Evolutionary conservation across 1,140 invertebrate genomes (phyloP).

Genomic region (Brachionus plicatilis): DNA sequence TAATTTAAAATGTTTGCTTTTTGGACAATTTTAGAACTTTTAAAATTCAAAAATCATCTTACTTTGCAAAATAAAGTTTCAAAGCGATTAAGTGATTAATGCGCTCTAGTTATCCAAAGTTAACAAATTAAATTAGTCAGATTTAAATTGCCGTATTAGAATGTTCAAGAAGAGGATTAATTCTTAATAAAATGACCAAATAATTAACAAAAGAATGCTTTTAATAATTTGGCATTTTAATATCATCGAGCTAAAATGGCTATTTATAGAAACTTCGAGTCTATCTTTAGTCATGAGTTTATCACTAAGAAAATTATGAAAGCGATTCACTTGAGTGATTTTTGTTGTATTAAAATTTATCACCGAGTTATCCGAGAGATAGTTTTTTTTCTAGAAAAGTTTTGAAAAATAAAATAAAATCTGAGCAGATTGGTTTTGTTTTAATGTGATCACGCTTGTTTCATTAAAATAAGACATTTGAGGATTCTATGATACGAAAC

Average conservation of each 20-base stretch:
- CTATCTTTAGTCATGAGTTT: neutral
- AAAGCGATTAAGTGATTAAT: neutral
- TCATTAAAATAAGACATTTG: neutral
- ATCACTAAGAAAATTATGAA: neutral
- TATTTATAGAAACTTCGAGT: neutral
- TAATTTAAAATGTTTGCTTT: neutral
- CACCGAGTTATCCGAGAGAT: neutral
- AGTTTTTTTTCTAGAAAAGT: neutral
- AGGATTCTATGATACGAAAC: neutral
- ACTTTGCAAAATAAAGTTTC: neutral
- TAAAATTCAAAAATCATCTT: neutral
- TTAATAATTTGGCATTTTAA: neutral
- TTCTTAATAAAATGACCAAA: neutral
- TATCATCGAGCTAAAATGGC: neutral
- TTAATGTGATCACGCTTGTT: neutral
- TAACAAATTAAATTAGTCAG: neutral
- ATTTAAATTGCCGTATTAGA: neutral
- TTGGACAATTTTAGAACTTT: slow-evolving; percentile 1
- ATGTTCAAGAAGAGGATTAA: neutral
- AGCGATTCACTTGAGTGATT: slow-evolving; percentile 20
- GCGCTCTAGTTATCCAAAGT: neutral
- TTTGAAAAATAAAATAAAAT: neutral
- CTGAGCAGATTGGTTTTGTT: neutral
- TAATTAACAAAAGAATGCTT: neutral
- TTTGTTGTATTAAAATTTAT: neutral